phyloP scores from a whole-genome alignment of 2,888 invertebrate species.

The Druceiella hillmani region DNA sequence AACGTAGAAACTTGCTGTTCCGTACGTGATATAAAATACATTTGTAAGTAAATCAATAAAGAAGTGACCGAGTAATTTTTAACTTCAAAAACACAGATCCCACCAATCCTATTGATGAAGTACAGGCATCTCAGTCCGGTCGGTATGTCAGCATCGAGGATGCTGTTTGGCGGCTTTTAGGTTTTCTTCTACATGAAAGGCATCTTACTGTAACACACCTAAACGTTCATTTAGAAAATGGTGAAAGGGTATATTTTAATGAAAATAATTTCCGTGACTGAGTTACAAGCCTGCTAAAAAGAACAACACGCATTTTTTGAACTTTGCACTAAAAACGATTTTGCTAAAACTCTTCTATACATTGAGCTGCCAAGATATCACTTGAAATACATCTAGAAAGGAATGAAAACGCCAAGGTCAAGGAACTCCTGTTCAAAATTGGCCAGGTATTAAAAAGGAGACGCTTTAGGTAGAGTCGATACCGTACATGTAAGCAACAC shows the following conservation, averaged over 20 bases:
- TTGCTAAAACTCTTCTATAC: slow-evolving; percentile 23
- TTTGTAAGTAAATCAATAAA: slow-evolving; percentile 24
- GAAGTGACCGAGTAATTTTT: slow-evolving; percentile 21
- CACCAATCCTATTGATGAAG: slow-evolving; percentile 18
- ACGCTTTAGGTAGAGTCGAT: slow-evolving; percentile 23
- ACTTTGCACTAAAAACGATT: slow-evolving; percentile 20
- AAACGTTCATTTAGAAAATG: slow-evolving; percentile 16
- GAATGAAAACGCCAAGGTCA: slow-evolving; percentile 20
- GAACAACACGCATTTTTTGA: slow-evolving; percentile 23
- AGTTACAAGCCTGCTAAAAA: slow-evolving; percentile 9
- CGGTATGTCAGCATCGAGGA: slow-evolving; percentile 22
- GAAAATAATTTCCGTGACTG: too few relatives aligned
- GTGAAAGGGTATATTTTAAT: slow-evolving; percentile 23
- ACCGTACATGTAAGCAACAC: slow-evolving; percentile 22
- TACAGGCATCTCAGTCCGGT: too few relatives aligned
- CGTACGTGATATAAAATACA: slow-evolving; percentile 22
- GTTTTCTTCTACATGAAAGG: slow-evolving; percentile 22
- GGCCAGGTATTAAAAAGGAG: slow-evolving; percentile 19
- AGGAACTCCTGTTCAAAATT: slow-evolving; percentile 18
- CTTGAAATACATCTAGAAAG: too few relatives aligned
- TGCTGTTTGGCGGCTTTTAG: slow-evolving; percentile 20
- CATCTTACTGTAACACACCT: slow-evolving; percentile 18
- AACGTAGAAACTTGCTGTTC: too few relatives aligned
- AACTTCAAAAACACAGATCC: slow-evolving; percentile 12
- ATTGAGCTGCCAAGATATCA: slow-evolving; percentile 20